Conservation (phyloP, 1,140 invertebrate species). For the Rhyacophila brunnea region DNA sequence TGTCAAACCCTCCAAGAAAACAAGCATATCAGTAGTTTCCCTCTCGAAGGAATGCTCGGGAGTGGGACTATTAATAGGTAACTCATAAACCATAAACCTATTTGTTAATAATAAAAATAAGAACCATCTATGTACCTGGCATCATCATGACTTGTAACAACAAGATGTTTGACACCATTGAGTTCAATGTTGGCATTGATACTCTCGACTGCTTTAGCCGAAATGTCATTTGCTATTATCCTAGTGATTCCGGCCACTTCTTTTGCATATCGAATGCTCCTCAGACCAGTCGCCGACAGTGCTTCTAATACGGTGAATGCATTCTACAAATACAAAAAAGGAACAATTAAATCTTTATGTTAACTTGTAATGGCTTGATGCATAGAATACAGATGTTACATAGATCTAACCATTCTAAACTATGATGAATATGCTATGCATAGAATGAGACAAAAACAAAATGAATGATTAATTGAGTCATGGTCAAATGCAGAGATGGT, state of each 20-base stretch:
- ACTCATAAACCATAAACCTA: too few species aligned
- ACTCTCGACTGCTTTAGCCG: slow-evolving; percentile 78
- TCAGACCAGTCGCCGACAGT: slow-evolving; percentile 89
- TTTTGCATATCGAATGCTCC: slow-evolving; percentile 94
- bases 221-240: slow-evolving; percentile 94
- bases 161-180: slow-evolving; percentile 75
- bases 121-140: slow-evolving; percentile 81
- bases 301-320: slow-evolving; percentile 86
- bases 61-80: too few species aligned
- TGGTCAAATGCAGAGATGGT: too few species aligned
- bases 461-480: too few species aligned
- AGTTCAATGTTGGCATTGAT: slow-evolving; percentile 80
- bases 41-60: too few species aligned
- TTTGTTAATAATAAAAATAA: too few species aligned
- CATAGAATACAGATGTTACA: slow-evolving; percentile 2
- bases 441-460: too few species aligned
- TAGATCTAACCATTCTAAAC: slow-evolving; percentile 8
- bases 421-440: too few species aligned
- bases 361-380: not conserved
- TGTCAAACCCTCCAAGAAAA: too few species aligned
- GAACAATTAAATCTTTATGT: too few species aligned
- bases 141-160: slow-evolving; percentile 75
- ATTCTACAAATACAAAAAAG: slow-evolving; percentile 43
- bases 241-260: slow-evolving; percentile 82
- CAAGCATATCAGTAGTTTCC: too few species aligned